Evolutionary conservation across 2,888 invertebrate genomes (phyloP), one percentile per base, ranked within the genome.

Genomic region (Esperia sulphurella): DNA sequence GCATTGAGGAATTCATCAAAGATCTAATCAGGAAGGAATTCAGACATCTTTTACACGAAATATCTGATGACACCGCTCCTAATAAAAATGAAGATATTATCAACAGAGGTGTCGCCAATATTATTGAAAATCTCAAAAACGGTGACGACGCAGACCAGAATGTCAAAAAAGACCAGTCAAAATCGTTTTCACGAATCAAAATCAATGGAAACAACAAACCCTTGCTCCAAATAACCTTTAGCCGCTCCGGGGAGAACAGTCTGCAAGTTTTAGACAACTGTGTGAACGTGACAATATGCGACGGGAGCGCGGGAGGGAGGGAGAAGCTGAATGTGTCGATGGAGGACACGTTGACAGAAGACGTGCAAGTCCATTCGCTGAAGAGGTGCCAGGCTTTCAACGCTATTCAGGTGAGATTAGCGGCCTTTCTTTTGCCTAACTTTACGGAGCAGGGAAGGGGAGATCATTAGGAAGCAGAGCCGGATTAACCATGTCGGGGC

Each of bases 371-470:
- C 29, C 77, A 83, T 48, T 73, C 82, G 43, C 62, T 90, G 58
- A 90, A 89, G 63, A 67, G 90, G 28, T 90, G 90, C 64, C 90
- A 90, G 72, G 83, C 87, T 75, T 90, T 89, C 74, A 86, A 79
- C 63, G 88, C 90, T 63, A 75, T 90, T 68, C 90, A 90, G 87
- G 90, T 87, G 29, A 51, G 37, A 14, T 9, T 8, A n/a, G 21
- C 21, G 21, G 21, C n/a, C n/a, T n/a, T n/a, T n/a, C n/a, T n/a
- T n/a, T n/a, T n/a, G n/a, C n/a, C n/a, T n/a, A n/a, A n/a, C n/a
- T n/a, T n/a, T n/a, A n/a, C n/a, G n/a, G n/a, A n/a, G n/a, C n/a
- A n/a, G n/a, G n/a, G n/a, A n/a, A n/a, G n/a, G n/a, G n/a, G n/a
- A n/a, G n/a, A n/a, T n/a, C n/a, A n/a, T n/a, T n/a, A n/a, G n/a